Percentiles rank a stretch among this genome's conserved stretches.
Evolutionary conservation across 2,113 vertebrate genomes (phyloP).

Genomic region (Ammodytes marinus): DNA sequence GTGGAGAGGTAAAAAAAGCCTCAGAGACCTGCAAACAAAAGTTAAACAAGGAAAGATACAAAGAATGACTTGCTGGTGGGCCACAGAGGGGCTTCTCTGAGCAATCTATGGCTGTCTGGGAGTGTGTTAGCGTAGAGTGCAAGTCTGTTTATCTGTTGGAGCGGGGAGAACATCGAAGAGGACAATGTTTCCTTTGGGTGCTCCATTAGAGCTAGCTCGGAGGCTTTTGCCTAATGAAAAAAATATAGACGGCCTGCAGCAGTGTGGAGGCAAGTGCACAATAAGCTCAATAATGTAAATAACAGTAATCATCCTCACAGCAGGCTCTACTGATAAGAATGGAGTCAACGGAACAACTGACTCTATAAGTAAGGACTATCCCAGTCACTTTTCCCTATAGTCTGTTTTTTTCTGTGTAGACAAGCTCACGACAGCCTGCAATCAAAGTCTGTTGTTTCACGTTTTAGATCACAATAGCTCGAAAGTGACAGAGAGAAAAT

Average conservation of each 20-base stretch:
- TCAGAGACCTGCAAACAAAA: conserved; percentile 31
- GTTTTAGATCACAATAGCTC: conserved; percentile 38
- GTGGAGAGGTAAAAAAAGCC: neutral
- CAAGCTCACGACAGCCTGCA: conserved; percentile 5
- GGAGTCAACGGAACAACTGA: conserved; percentile 37
- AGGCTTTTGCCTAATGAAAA: conserved; percentile 64
- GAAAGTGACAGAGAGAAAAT: conserved; percentile 23
- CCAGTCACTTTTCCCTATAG: neutral
- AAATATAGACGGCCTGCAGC: conserved; percentile 35
- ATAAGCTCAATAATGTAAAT: conserved; percentile 67
- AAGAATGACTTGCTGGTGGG: conserved; percentile 26
- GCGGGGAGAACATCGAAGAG: conserved; percentile 57
- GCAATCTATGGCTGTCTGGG: conserved; percentile 45
- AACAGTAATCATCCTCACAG: conserved; percentile 61
- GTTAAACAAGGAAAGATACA: conserved; percentile 47
- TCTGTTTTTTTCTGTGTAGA: conserved; percentile 21
- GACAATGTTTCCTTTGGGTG: conserved; percentile 52
- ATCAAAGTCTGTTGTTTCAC: conserved; percentile 16
- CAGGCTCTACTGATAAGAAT: conserved; percentile 43
- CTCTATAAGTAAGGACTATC: conserved; percentile 23
- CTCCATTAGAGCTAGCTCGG: conserved; percentile 28
- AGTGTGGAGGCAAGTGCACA: conserved; percentile 32
- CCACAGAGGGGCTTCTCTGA: conserved; percentile 36
- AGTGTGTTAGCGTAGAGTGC: conserved; percentile 28
- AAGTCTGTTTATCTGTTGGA: conserved; percentile 60